Evolutionary conservation across 53 echinoderm and acorn worm genomes (phyloP).

Genomic region (Zoroaster sp.): DNA sequence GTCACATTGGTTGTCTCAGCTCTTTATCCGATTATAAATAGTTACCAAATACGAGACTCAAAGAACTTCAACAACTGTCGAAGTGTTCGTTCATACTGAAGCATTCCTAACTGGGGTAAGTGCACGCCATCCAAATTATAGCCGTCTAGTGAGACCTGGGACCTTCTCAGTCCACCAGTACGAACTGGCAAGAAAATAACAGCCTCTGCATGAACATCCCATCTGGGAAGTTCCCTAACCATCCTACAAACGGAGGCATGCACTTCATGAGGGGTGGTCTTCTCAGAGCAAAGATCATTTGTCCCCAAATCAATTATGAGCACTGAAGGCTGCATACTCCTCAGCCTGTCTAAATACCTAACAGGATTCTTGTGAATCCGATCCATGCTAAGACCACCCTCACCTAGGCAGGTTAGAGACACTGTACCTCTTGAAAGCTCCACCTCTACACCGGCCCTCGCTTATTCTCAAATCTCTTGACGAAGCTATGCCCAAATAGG

Average conservation of each 20-base stretch:
- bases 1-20: no score
- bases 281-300: not conserved
- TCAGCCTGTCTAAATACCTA: not conserved
- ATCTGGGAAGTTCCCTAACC: not conserved
- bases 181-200: conserved; percentile 25
- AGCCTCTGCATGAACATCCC: not conserved
- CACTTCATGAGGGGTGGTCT: not conserved
- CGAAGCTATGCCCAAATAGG: conserved; percentile 14
- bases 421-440: not conserved
- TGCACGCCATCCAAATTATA: conserved; percentile 38
- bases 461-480: not conserved
- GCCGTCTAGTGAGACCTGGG: not conserved
- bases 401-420: not conserved
- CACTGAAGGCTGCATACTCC: not conserved
- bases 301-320: conserved; percentile 2
- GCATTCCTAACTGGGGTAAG: not conserved
- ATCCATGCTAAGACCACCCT: not conserved
- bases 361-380: not conserved
- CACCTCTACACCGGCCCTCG: not conserved
- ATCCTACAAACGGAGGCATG: not conserved
- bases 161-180: not conserved
- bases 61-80: not conserved
- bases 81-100: not conserved
- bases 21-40: no score
- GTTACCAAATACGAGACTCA: not conserved